Evolutionary conservation across 2,797 vertebrate species (phyloP).

Genomic region (Delichon dasypus): DNA sequence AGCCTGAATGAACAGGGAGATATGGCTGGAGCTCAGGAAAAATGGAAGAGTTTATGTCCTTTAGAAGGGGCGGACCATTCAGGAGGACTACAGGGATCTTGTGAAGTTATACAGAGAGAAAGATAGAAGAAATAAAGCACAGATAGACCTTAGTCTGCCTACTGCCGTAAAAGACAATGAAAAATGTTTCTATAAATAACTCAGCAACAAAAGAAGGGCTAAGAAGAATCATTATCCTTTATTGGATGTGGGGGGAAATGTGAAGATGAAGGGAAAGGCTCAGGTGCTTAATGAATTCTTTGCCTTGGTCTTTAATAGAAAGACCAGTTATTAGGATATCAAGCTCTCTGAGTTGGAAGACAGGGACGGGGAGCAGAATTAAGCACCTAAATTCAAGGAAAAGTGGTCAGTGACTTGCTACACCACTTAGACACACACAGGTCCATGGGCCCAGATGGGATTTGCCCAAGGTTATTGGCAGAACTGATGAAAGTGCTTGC

Average conservation of each 20-base stretch:
- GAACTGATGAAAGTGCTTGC: background rate
- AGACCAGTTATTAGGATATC: background rate
- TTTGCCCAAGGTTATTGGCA: background rate
- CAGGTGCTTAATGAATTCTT: background rate
- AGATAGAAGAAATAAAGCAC: background rate
- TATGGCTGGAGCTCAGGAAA: background rate
- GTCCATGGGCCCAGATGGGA: background rate
- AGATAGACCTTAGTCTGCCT: background rate
- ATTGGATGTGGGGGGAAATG: background rate
- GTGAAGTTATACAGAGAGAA: background rate
- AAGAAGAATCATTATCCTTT: background rate
- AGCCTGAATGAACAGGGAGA: background rate
- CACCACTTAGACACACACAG: background rate
- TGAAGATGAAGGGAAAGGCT: background rate
- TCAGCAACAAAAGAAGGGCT: background rate
- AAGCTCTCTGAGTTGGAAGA: background rate
- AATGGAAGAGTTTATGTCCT: background rate
- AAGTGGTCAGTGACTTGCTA: background rate
- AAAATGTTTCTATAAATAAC: background rate
- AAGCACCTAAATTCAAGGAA: background rate
- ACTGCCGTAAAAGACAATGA: background rate
- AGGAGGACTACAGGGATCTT: background rate
- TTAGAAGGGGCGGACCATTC: background rate
- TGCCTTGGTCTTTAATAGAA: background rate
- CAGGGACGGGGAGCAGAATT: background rate